These are phyloP conservation scores for Variabilichromis moorii DNA, from an alignment of 2,113 vertebrate genomes.

Conservation along the genomic window DNA sequence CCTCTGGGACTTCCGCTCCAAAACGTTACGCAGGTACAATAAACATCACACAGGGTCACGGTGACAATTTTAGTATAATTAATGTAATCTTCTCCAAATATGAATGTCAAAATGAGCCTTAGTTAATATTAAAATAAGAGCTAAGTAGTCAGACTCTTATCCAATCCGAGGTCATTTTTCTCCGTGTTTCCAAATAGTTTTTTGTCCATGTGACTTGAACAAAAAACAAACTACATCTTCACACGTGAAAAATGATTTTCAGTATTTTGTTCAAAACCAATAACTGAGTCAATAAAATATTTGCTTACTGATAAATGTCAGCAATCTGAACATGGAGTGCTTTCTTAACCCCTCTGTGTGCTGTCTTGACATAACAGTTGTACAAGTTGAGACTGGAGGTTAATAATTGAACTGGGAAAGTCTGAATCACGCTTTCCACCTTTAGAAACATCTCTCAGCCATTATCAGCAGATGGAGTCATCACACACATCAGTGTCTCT, in stretches of 20 bases:
- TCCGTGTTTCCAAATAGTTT: neutral
- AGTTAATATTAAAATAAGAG: neutral
- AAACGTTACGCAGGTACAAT: constrained; percentile 69
- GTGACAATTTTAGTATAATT: neutral
- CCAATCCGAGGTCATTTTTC: neutral
- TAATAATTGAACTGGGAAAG: neutral
- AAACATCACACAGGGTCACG: neutral
- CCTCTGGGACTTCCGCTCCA: constrained; percentile 72
- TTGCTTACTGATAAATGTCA: neutral
- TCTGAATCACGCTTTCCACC: neutral
- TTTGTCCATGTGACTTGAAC: neutral
- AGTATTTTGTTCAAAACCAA: neutral
- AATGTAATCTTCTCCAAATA: neutral
- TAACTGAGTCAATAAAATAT: neutral
- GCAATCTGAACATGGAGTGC: neutral
- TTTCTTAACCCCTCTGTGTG: neutral
- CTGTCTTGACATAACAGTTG: neutral
- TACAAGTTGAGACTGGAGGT: neutral
- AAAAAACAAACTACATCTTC: neutral
- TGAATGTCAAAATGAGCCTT: neutral
- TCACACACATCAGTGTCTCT: neutral
- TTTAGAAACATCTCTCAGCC: neutral
- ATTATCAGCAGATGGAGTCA: neutral
- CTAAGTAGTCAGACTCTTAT: neutral
- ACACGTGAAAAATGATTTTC: neutral